A percentile compares a stretch with the other conserved stretches of the same genome.
phyloP scores from a whole-genome alignment of 2,888 invertebrate genomes.

The Taphrorychus bicolor region DNA sequence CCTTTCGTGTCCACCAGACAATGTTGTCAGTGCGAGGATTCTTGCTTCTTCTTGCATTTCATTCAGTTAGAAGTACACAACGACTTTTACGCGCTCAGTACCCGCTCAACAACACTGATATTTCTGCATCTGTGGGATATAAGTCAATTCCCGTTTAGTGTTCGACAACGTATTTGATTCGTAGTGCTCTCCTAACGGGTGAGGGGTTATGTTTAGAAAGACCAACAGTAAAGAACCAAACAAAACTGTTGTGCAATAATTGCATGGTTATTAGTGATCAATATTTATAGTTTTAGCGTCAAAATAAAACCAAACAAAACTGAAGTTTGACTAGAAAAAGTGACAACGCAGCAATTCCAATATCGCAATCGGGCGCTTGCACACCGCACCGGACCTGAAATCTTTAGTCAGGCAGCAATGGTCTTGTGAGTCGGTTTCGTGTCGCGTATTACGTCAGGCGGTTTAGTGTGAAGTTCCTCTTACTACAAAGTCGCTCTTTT shows the following conservation, averaged over 20 bases:
- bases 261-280: too few relatives aligned
- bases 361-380: constrained; percentile 33
- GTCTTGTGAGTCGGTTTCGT: constrained; percentile 1
- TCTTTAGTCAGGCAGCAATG: constrained; percentile 31
- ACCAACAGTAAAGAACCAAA: too few relatives aligned
- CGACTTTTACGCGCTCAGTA: not conserved
- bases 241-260: too few relatives aligned
- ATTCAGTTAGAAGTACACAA: not conserved
- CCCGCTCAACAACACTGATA: too few relatives aligned
- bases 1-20: constrained; percentile 10
- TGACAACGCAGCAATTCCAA: constrained; percentile 30
- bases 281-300: too few relatives aligned
- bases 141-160: too few relatives aligned
- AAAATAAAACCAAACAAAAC: not conserved
- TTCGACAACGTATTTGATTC: too few relatives aligned
- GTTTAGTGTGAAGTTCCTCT: constrained; percentile 16
- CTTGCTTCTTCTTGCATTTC: not conserved
- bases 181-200: too few relatives aligned
- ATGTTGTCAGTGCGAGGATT: constrained; percentile 15
- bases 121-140: too few relatives aligned
- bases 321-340: not conserved
- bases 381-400: constrained; percentile 29
- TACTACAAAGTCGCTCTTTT: not conserved
- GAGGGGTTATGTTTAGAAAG: too few relatives aligned
- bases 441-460: not conserved